Percentiles rank a stretch among this genome's conserved stretches.
These are phyloP conservation scores for Drosophila buzzatii DNA, from an alignment of 2,888 invertebrate genomes.

Conservation along the genomic window DNA sequence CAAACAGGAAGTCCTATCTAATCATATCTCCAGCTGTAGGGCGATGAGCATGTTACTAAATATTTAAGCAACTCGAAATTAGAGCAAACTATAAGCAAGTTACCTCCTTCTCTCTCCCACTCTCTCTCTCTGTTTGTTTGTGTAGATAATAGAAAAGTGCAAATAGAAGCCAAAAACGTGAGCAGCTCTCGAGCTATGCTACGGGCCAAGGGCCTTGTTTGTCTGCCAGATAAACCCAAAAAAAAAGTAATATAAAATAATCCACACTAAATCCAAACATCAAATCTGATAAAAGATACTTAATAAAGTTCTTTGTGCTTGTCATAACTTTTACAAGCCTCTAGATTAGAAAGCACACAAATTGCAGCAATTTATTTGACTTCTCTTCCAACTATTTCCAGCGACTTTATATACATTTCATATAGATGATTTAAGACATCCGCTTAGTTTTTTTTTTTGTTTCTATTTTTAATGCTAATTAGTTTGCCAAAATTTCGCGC, in stretches of 20 bases:
- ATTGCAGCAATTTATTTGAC: neutral
- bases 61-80: slow-evolving; percentile 76
- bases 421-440: slow-evolving; percentile 6
- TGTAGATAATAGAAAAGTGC: slow-evolving; percentile 72
- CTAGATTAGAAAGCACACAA: slow-evolving; percentile 7
- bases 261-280: slow-evolving; percentile 22
- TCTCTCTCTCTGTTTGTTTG: slow-evolving; percentile 14
- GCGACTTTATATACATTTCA: neutral
- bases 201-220: slow-evolving; percentile 22
- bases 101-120: slow-evolving; percentile 1
- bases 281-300: slow-evolving; percentile 20
- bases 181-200: slow-evolving; percentile 58
- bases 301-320: slow-evolving; percentile 25
- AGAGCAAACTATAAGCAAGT: slow-evolving; percentile 66
- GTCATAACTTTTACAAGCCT: slow-evolving; percentile 12
- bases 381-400: neutral
- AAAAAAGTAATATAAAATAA: slow-evolving; percentile 19
- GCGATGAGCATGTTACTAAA: slow-evolving; percentile 69
- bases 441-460: neutral
- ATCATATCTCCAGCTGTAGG: slow-evolving; percentile 64
- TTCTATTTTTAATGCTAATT: slow-evolving; percentile 29
- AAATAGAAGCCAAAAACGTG: slow-evolving; percentile 70
- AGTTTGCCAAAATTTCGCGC: slow-evolving; percentile 22
- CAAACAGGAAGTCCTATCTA: slow-evolving; percentile 78
- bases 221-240: slow-evolving; percentile 34